Evolutionary conservation across 2,113 vertebrate species (phyloP).

Genomic region (Charadrius vociferus): DNA sequence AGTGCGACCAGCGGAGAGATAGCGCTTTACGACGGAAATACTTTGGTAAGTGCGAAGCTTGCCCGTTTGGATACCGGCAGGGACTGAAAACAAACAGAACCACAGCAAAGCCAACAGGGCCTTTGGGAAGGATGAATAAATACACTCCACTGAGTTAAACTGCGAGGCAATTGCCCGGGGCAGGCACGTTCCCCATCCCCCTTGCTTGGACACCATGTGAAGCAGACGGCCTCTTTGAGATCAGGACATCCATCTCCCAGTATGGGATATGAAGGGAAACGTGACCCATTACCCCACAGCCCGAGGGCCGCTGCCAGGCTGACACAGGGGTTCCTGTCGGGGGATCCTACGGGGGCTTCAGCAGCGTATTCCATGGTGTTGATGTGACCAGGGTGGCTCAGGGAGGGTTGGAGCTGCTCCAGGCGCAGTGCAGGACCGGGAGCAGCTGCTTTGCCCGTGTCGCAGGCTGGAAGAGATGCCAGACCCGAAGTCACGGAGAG

Average conservation of each 20-base stretch:
- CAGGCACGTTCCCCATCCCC: background rate
- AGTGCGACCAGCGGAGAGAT: constrained; percentile 90
- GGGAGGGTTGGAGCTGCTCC: background rate
- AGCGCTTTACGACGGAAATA: constrained; percentile 90
- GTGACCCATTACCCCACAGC: background rate
- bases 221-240: background rate
- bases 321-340: background rate
- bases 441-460: background rate
- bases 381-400: background rate
- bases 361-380: accelerated
- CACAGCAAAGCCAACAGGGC: background rate
- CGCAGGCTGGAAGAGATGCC: accelerated
- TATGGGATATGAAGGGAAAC: background rate
- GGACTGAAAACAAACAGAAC: background rate
- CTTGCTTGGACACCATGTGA: background rate
- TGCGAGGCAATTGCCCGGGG: background rate
- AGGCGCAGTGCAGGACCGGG: background rate
- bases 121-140: constrained; percentile 40
- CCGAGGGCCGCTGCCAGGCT: background rate
- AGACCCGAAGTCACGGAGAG: background rate
- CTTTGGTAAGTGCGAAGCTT: constrained; percentile 82
- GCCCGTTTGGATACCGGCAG: background rate
- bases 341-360: background rate
- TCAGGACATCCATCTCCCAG: background rate
- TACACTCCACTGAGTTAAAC: background rate